Conservation (phyloP, 92 coral and sea anemone genomes). For the Porites rus region DNA sequence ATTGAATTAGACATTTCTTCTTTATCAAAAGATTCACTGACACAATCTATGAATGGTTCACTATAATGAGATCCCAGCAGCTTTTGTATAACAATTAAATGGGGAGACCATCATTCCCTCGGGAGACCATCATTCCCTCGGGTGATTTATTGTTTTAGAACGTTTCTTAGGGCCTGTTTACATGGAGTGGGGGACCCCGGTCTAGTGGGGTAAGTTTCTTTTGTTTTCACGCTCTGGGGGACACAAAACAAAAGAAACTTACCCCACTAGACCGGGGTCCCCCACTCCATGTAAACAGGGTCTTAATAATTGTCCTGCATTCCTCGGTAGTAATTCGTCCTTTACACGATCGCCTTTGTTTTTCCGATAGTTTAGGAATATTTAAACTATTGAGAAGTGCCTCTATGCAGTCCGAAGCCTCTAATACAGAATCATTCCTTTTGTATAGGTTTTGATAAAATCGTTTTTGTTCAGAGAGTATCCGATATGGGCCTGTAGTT, state of each 20-base stretch:
- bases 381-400: not conserved
- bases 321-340: too few relatives aligned
- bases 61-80: not conserved
- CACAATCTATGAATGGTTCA: not conserved
- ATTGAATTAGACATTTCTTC: too few relatives aligned
- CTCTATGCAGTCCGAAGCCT: not conserved
- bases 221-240: too few relatives aligned
- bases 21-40: not conserved
- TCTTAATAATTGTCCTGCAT: not conserved
- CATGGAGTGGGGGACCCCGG: too few relatives aligned
- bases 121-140: slow-evolving; percentile 1
- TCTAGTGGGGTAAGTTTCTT: too few relatives aligned
- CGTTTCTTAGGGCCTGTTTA: too few relatives aligned
- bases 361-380: not conserved
- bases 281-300: too few relatives aligned
- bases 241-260: too few relatives aligned
- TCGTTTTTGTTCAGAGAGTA: too few relatives aligned
- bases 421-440: not conserved
- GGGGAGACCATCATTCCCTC: slow-evolving; percentile 2
- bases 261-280: too few relatives aligned
- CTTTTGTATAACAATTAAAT: not conserved
- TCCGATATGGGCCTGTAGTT: too few relatives aligned
- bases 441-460: not conserved
- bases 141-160: not conserved
- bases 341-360: not conserved